Evolutionary conservation across 64 coral and sea anemone species (phyloP).

Genomic region (Porites australiensis): DNA sequence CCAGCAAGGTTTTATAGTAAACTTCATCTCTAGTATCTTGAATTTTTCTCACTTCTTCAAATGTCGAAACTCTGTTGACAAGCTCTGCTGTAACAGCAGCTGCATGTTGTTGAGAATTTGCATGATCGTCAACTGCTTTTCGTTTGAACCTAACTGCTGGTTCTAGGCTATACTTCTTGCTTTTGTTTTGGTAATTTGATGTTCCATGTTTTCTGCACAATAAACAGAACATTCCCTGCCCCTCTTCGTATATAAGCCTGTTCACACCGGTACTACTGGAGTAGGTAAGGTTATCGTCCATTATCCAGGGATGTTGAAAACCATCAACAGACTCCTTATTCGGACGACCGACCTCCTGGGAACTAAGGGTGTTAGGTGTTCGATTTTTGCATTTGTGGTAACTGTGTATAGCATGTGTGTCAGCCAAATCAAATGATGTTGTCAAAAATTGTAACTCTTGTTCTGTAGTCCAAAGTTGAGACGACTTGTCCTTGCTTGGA

Average conservation of each 20-base stretch:
- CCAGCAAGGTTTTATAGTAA: constrained; percentile 52
- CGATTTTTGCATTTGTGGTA: constrained; percentile 34
- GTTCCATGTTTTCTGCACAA: constrained; percentile 65
- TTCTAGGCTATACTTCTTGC: constrained; percentile 54
- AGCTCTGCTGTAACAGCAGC: constrained; percentile 52
- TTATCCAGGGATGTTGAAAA: constrained; percentile 69
- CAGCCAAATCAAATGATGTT: neutral
- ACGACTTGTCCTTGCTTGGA: constrained; percentile 10
- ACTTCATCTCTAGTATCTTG: constrained; percentile 56
- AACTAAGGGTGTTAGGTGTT: constrained; percentile 17
- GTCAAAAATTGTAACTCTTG: neutral
- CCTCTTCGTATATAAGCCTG: constrained; percentile 56
- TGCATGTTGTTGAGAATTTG: constrained; percentile 26
- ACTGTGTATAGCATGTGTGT: constrained; percentile 10
- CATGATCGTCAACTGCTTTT: constrained; percentile 51
- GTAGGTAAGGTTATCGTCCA: constrained; percentile 39
- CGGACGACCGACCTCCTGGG: neutral
- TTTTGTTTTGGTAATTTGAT: constrained; percentile 58
- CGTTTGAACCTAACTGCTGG: constrained; percentile 58
- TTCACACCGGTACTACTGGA: constrained; percentile 10
- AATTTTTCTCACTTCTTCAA: constrained; percentile 39
- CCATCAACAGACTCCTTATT: constrained; percentile 30
- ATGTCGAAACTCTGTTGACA: constrained; percentile 38
- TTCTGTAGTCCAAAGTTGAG: neutral
- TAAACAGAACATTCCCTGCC: constrained; percentile 52